phyloP scores from a whole-genome alignment of 2,888 invertebrate species.

The Drosophila seclusa region DNA sequence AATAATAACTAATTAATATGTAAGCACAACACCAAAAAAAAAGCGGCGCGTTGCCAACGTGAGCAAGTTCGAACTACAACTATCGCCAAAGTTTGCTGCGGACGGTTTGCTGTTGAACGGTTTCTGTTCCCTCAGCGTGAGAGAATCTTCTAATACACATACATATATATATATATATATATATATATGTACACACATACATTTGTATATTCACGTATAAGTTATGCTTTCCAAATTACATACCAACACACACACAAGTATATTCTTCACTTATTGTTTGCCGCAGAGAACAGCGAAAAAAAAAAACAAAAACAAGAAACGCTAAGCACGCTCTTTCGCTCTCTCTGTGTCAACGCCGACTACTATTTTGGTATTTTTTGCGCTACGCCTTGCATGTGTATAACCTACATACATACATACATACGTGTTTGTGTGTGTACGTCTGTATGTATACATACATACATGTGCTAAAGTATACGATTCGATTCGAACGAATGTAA shows the following conservation, averaged over 20 bases:
- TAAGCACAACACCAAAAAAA: constrained; percentile 20
- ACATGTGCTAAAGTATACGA: constrained; percentile 25
- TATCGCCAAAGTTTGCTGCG: constrained; percentile 53
- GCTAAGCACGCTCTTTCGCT: constrained; percentile 23
- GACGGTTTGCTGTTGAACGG: constrained; percentile 38
- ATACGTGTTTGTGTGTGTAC: background rate
- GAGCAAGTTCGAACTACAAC: constrained; percentile 62
- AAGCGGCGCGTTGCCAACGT: constrained; percentile 57
- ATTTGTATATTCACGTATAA: constrained; percentile 23
- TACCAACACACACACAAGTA: constrained; percentile 22
- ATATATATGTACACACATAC: constrained; percentile 7
- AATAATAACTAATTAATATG: constrained; percentile 49
- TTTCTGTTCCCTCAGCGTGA: constrained; percentile 50
- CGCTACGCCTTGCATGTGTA: constrained; percentile 62
- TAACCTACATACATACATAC: constrained; percentile 43
- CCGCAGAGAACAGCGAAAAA: constrained; percentile 52
- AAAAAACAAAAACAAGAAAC: constrained; percentile 36
- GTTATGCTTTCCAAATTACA: constrained; percentile 55
- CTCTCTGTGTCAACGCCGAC: constrained; percentile 61
- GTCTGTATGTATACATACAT: constrained; percentile 1
- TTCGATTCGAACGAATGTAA: constrained; percentile 54
- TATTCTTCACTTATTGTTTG: constrained; percentile 71
- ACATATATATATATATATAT: constrained; percentile 25
- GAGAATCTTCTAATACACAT: constrained; percentile 63
- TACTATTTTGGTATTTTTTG: constrained; percentile 69